Evolutionary conservation across 2,113 vertebrate species (phyloP), one percentile per base, ranked within the genome.

Genomic region (Thryonomys swinderianus): DNA sequence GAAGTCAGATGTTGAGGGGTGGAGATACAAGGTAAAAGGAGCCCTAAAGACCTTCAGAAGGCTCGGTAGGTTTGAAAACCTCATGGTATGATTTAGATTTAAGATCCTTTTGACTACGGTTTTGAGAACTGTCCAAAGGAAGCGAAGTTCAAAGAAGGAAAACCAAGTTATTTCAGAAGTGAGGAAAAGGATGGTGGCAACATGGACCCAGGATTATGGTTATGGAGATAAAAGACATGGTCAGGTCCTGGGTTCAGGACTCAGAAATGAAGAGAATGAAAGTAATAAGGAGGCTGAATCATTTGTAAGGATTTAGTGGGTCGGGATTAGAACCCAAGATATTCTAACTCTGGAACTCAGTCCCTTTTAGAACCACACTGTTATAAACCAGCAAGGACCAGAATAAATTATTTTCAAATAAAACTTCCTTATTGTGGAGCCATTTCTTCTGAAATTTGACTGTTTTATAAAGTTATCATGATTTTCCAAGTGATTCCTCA

Each of bases 401-500:
- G 37, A 1, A 1, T 69, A n/a, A 95, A 80, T 14, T 37, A 83
- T 34, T 13, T 66, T 95, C 78, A 37, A 96, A 79, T 62, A 81
- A 69, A 83, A 53, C 23, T 45, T 66, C 9, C 30, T 92, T 90
- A 53, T 57, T 93, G 69, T 74, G 5, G 71, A 16, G 73, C 84
- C 64, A 61, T 45, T 92, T 82, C 73, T 85, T 78, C n/a, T 94
- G 57, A 92, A 61, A 84, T 32, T 81, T 37, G 48, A 21, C 34
- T 37, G 40, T 90, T 96, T 94, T 85, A 53, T 59, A 78, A 94
- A 95, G 55, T 34, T 88, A 91, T 48, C 64, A 85, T 69, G 3
- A 94, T 88, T 95, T 69, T 85, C 55, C 59, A 84, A 61, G 23
- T 79, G 34, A 96, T 96, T 96, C 88, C 10, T 32, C 18, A 86